Evolutionary conservation across 2,113 vertebrate species (phyloP).

Genomic region (Nothocercus julius): DNA sequence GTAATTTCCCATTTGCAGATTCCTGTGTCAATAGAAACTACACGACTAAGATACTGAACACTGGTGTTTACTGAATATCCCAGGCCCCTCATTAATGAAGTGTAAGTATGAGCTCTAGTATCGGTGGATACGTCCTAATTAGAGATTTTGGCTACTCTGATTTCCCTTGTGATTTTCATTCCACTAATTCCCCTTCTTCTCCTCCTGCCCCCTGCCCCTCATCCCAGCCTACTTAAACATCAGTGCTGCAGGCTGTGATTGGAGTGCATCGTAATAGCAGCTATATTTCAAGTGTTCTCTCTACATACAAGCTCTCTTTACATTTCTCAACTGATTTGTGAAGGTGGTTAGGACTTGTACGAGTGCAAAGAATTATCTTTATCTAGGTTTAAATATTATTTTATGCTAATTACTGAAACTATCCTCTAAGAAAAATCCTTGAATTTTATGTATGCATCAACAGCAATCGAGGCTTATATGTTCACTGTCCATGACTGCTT

Average conservation of each 20-base stretch:
- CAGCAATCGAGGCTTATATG: not conserved
- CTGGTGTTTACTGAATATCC: not conserved
- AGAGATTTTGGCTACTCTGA: constrained; percentile 2
- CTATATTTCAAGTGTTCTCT: not conserved
- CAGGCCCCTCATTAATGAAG: not conserved
- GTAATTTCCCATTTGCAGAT: not conserved
- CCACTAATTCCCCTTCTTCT: not conserved
- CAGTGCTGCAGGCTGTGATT: not conserved
- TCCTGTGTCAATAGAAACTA: not conserved
- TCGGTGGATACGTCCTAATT: not conserved
- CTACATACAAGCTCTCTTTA: not conserved
- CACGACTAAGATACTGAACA: not conserved
- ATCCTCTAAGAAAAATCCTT: not conserved
- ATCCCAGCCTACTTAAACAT: not conserved
- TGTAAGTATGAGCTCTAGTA: not conserved
- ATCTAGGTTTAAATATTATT: constrained; percentile 18
- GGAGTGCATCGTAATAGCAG: not conserved
- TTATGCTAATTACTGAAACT: not conserved
- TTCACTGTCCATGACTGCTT: not conserved
- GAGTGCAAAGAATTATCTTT: not conserved
- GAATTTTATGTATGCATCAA: not conserved
- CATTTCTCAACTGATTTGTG: not conserved
- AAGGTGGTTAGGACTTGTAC: not conserved
- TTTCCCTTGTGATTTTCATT: not conserved
- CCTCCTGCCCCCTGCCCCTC: not conserved